Conservation (phyloP, 2,797 vertebrate species). For the Menidia menidia region DNA sequence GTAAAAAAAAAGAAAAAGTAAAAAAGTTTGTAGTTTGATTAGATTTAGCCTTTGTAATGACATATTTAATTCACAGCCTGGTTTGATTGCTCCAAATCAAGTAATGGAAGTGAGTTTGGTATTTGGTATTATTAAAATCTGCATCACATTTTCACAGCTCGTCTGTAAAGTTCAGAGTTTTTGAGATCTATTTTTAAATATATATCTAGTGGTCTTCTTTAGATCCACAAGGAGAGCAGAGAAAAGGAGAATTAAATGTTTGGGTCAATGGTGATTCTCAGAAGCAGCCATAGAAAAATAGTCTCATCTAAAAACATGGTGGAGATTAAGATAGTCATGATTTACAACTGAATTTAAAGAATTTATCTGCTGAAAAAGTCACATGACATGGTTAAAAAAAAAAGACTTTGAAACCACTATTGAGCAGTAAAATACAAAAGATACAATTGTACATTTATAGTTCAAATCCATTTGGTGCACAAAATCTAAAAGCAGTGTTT, state of each 20-base stretch:
- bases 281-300: not conserved
- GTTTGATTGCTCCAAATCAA: not conserved
- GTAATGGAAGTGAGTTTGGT: not conserved
- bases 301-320: not conserved
- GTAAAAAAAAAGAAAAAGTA: not conserved
- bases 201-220: slow-evolving; percentile 6
- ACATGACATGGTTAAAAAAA: not conserved
- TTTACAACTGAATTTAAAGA: not conserved
- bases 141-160: not conserved
- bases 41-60: no score
- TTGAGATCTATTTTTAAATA: slow-evolving; percentile 1
- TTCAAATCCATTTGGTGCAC: not conserved
- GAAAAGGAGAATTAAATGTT: not conserved
- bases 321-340: not conserved
- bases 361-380: not conserved
- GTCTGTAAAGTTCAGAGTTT: not conserved
- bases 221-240: not conserved
- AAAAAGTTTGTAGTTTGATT: no score
- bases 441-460: no score
- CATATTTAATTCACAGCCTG: no score
- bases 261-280: not conserved
- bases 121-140: not conserved
- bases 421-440: not conserved
- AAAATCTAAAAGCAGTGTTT: not conserved
- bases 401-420: not conserved